Base-by-base conservation (phyloP, 2,888 invertebrate species). In the Sinopyrophorus schimmeli region DNA sequence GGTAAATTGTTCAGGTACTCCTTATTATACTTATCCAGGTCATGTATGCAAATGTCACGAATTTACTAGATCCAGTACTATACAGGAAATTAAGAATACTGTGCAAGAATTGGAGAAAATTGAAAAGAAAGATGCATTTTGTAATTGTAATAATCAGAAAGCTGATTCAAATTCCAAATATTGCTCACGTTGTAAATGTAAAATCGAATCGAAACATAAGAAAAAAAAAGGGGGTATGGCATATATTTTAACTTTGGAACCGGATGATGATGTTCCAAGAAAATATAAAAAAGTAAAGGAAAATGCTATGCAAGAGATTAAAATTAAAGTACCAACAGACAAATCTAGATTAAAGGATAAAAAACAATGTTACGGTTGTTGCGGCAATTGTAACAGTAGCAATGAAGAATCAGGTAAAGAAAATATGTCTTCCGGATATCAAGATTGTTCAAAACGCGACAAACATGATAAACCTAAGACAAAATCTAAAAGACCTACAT, bases 21-120 rank as follows among this genome's bases (percentile, higher is more conserved):
- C 3, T 30, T 46, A 42, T 30, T 59, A 52, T 27, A 42, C 42
- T 11, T 43, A 52, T 27, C 57, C 60, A 1, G 56, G 55, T 9
- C 58, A 63, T 31, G 41, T 52, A 27, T 61, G 61, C 38, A 49
- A 40, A 2, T 60, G 60, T 41, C 47, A 52, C 21, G 47, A 47
- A 3, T 5, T 40, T 3, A 16, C 3, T 1, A 17, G 15, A 28
- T 1, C 6, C 6, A 20, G 38, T 1, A 47, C 47, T n/a, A 23
- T 54, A 15, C 18, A 56, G 6, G 37, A 54, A 32, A 59, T 53
- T 6, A 47, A 48, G 20, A 34, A 43, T 10, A 53, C 59, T 71
- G 74, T 63, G 61, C 68, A 75, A 3, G 73, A 74, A 52, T 68
- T 71, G 40, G 74, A 76, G 18, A 71, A 74, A 14, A 61, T 67